Conservation (phyloP, 2,113 vertebrate genomes). For the Tupaia tana region DNA sequence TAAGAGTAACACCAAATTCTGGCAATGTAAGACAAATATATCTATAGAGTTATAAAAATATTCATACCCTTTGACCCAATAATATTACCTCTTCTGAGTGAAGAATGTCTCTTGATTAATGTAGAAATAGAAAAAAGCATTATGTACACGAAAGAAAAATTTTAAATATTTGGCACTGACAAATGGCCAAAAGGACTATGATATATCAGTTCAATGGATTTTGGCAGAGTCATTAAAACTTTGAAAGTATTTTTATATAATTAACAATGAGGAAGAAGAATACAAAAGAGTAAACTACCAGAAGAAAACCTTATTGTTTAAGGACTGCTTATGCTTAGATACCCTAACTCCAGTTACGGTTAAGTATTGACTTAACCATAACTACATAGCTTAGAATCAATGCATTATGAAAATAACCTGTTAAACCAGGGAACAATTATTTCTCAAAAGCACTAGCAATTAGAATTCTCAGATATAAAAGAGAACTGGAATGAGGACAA, state of each 20-base stretch:
- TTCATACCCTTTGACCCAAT: not conserved
- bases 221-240: slow-evolving; percentile 2
- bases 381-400: not conserved
- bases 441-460: not conserved
- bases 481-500: not conserved
- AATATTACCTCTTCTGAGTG: not conserved
- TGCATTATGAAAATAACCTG: not conserved
- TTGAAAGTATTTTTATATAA: slow-evolving; percentile 28
- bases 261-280: slow-evolving; percentile 1
- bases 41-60: slow-evolving; percentile 12
- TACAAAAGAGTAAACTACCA: not conserved
- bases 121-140: not conserved
- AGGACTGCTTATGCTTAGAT: not conserved
- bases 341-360: not conserved
- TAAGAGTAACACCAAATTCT: not conserved
- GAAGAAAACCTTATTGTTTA: not conserved
- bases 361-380: not conserved
- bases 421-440: not conserved
- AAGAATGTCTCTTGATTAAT: slow-evolving; percentile 13
- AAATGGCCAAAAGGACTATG: not conserved
- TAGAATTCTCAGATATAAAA: not conserved
- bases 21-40: not conserved
- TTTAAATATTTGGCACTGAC: not conserved
- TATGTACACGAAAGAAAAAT: not conserved
- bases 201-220: not conserved